phyloP scores from a whole-genome alignment of 2,888 invertebrate species.

The Dynastes hyllus region DNA sequence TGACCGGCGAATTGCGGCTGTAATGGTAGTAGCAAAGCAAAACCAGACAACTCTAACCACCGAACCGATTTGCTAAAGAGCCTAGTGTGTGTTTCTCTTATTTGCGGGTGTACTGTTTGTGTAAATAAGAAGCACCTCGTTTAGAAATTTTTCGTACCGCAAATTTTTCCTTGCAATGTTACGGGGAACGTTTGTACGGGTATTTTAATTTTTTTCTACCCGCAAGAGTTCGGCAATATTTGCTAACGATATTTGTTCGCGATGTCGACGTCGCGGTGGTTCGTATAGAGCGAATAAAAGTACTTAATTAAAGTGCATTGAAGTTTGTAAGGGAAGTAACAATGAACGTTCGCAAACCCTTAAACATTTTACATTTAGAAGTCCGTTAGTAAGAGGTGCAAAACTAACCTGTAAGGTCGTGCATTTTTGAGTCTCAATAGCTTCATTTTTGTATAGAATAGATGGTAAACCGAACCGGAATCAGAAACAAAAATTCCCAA shows the following conservation, averaged over 20 bases:
- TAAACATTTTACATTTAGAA: not conserved
- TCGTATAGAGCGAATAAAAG: conserved; percentile 1
- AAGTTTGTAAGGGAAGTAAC: not conserved
- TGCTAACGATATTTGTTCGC: conserved; percentile 28
- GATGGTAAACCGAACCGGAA: no score
- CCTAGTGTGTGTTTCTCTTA: conserved; percentile 38
- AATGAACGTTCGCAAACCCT: not conserved
- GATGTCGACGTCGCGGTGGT: not conserved
- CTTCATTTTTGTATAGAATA: no score
- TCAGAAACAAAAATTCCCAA: no score
- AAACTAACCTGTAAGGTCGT: no score
- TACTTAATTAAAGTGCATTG: conserved; percentile 22
- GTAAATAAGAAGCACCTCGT: conserved; percentile 22
- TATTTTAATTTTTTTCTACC: conserved; percentile 34
- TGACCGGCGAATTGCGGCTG: conserved; percentile 42
- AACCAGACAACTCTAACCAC: conserved; percentile 27
- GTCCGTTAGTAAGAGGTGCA: no score
- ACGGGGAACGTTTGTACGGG: not conserved
- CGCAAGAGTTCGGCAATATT: conserved; percentile 28
- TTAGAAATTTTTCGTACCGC: not conserved
- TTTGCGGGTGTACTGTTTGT: conserved; percentile 29
- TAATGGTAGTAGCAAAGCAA: conserved; percentile 35
- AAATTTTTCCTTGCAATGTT: not conserved
- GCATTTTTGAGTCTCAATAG: no score
- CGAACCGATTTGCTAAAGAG: conserved; percentile 24